Percentiles rank a stretch among this genome's conserved stretches.
Conservation (phyloP, 2,888 invertebrate species). For the Mechanitis mazaeus region DNA sequence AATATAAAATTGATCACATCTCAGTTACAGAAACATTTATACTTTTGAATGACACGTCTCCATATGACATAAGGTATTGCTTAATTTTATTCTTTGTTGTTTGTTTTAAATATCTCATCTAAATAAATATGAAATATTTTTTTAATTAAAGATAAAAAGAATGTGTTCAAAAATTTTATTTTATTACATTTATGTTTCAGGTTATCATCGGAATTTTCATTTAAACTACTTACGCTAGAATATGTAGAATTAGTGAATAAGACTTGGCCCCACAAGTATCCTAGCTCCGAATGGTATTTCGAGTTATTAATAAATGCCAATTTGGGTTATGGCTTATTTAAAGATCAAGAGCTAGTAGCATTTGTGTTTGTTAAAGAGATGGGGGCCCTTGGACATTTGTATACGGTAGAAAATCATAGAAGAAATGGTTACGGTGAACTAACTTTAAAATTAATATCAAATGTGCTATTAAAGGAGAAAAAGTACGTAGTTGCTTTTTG, state of each 20-base stretch:
- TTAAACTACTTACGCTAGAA: slow-evolving; percentile 39
- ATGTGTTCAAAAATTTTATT: background rate
- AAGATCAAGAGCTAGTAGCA: slow-evolving; percentile 36
- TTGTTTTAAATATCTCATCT: no score
- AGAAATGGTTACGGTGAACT: slow-evolving; percentile 49
- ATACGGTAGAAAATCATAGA: slow-evolving; percentile 46
- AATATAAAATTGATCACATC: slow-evolving; percentile 27
- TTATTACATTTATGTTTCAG: slow-evolving; percentile 33
- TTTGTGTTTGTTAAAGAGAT: slow-evolving; percentile 50
- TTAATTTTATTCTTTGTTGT: no score
- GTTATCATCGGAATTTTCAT: slow-evolving; percentile 35
- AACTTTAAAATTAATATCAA: slow-evolving; percentile 43
- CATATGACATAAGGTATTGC: slow-evolving; percentile 18
- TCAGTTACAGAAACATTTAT: slow-evolving; percentile 34
- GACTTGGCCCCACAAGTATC: slow-evolving; percentile 48
- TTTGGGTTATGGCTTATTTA: slow-evolving; percentile 46
- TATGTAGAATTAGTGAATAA: slow-evolving; percentile 40
- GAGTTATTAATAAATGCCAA: slow-evolving; percentile 43
- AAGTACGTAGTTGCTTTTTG: slow-evolving; percentile 44
- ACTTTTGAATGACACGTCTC: slow-evolving; percentile 31
- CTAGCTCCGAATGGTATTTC: slow-evolving; percentile 41
- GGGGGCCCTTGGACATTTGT: slow-evolving; percentile 50
- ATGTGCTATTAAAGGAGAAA: slow-evolving; percentile 38
- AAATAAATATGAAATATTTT: no score
- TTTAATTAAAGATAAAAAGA: no score